Evolutionary conservation across 2,888 invertebrate genomes (phyloP), one percentile per base, ranked within the genome.

Genomic region (Synergus japonicus): DNA sequence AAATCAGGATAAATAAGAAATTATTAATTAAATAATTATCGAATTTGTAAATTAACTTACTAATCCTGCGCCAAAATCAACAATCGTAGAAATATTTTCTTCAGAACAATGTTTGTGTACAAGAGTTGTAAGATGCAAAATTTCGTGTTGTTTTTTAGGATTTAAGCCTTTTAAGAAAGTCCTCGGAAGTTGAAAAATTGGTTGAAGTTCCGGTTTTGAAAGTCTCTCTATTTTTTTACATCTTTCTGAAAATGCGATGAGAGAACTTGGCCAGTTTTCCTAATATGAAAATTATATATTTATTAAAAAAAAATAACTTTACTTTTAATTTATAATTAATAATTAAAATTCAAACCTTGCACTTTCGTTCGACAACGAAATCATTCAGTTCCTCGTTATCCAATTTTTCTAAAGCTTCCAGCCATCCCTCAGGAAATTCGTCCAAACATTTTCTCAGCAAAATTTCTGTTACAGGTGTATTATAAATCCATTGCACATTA

Each of bases 21-120:
- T 54, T 3, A 54, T 15, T 54, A 54, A 54, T 54, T 46, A 13
- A 54, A 44, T 10, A 54, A 46, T 73, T 18, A n/a, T 65, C 41
- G 22, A 44, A 41, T 63, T 10, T 29, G 46, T 63, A 69, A 78
- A 73, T 76, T 77, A 12, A 87, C 94, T 94, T 93, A 96, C 96
- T 93, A 96, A 92, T 8, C 97, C 97, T 18, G 95, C 94, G 15
- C 97, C 97, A 86, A 97, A 93, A 91, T 97, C 97, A 0, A 97
- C 93, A 29, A 97, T 92, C 2, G 93, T 91, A 73, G 93, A 90
- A 79, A 94, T 93, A 9, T 92, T 89, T 9, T 90, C 88, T 44
- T 91, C 85, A n/a, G 88, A 85, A 86, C 95, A 95, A 69, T 94
- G 86, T 29, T 91, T 86, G 79, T 93, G 91, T 29, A 95, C 93